A percentile compares a stretch with the other conserved stretches of the same genome.
Conservation (phyloP, 2,888 invertebrate species). For the Gasteruption jaculator region DNA sequence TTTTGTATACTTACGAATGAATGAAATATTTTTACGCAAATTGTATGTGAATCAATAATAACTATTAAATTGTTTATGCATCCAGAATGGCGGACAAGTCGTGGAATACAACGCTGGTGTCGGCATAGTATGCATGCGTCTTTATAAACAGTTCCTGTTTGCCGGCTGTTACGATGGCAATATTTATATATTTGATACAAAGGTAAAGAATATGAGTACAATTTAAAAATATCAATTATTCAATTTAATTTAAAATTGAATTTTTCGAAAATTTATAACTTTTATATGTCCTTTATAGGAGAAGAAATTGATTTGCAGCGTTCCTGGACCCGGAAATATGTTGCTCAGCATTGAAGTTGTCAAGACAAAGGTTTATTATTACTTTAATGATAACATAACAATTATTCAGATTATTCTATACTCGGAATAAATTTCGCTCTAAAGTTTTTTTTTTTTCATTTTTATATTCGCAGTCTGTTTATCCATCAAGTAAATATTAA, state of each 20-base stretch:
- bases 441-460: slow-evolving; percentile 2
- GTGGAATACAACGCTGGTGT: slow-evolving; percentile 63
- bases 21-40: not conserved
- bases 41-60: no score
- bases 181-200: slow-evolving; percentile 66
- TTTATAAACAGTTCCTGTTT: slow-evolving; percentile 61
- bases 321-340: slow-evolving; percentile 69
- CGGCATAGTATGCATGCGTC: slow-evolving; percentile 69
- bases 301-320: slow-evolving; percentile 57
- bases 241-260: not conserved
- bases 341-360: slow-evolving; percentile 67
- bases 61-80: no score
- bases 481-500: no score
- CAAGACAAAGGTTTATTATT: slow-evolving; percentile 58
- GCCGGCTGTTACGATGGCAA: slow-evolving; percentile 77
- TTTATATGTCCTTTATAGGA: slow-evolving; percentile 30
- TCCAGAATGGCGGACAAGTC: slow-evolving; percentile 63
- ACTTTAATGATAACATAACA: not conserved
- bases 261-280: slow-evolving; percentile 3
- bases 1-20: not conserved
- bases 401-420: not conserved
- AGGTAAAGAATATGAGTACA: slow-evolving; percentile 30
- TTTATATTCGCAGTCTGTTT: no score
- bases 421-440: slow-evolving; percentile 3
- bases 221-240: not conserved